phyloP scores from a whole-genome alignment of 2,113 vertebrate genomes.

The Sinocyclocheilus maitianheensis region DNA sequence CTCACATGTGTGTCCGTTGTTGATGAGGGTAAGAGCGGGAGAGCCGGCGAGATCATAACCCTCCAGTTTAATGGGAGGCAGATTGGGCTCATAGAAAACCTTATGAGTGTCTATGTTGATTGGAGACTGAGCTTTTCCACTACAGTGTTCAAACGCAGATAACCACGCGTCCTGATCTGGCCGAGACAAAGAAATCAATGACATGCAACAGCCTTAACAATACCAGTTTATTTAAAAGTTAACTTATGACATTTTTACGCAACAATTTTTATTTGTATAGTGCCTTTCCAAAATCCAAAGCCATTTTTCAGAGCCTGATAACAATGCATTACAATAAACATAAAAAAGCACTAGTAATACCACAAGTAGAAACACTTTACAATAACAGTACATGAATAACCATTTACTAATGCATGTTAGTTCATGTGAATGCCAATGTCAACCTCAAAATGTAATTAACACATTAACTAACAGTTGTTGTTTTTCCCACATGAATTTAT shows the following conservation, averaged over 20 bases:
- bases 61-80: slow-evolving; percentile 56
- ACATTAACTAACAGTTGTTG: too few relatives aligned
- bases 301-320: not conserved
- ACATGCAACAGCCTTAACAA: not conserved
- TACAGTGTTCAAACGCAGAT: slow-evolving; percentile 51
- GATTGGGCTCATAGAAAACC: slow-evolving; percentile 41
- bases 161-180: slow-evolving; percentile 62
- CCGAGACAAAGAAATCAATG: slow-evolving; percentile 1
- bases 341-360: not conserved
- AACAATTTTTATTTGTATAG: not conserved
- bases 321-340: not conserved
- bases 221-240: not conserved
- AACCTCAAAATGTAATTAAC: not conserved
- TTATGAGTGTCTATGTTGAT: slow-evolving; percentile 60
- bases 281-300: not conserved
- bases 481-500: too few relatives aligned
- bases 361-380: not conserved
- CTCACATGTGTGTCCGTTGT: slow-evolving; percentile 70
- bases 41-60: slow-evolving; percentile 59
- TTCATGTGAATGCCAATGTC: not conserved
- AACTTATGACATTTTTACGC: not conserved
- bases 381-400: not conserved
- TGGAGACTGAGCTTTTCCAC: slow-evolving; percentile 66
- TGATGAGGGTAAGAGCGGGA: slow-evolving; percentile 50
- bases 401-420: not conserved